A percentile compares a stretch with the other conserved stretches of the same genome.
Conservation (phyloP, 2,113 vertebrate species). For the Prunella fulvescens region DNA sequence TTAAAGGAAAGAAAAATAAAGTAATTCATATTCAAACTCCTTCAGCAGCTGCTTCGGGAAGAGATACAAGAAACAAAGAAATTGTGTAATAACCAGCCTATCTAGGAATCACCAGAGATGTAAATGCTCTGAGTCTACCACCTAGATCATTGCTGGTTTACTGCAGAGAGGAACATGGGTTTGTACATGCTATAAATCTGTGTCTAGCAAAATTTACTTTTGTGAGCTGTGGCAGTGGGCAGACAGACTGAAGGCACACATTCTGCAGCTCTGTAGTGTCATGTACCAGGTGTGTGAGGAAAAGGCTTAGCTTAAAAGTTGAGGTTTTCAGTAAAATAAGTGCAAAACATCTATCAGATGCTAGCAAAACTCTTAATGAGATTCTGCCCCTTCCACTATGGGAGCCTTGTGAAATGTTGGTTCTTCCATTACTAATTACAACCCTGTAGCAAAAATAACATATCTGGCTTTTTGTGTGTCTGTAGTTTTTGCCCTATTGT, state of each 20-base stretch:
- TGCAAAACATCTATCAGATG: not conserved
- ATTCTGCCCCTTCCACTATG: not conserved
- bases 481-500: conserved; percentile 10
- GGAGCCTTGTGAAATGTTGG: not conserved
- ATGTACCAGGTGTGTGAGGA: not conserved
- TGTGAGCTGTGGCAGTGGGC: not conserved
- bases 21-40: not conserved
- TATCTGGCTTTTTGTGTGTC: not conserved
- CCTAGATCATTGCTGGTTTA: not conserved
- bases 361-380: not conserved
- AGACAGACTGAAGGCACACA: not conserved
- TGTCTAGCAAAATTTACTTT: not conserved
- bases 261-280: not conserved
- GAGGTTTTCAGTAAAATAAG: not conserved
- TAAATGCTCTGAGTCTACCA: not conserved
- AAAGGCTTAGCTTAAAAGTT: not conserved
- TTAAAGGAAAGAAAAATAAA: not conserved
- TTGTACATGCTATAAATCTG: not conserved
- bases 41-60: not conserved
- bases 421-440: not conserved
- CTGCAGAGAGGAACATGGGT: not conserved
- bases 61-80: not conserved
- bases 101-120: not conserved
- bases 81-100: not conserved
- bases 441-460: not conserved